Evolutionary conservation across 2,888 invertebrate species (phyloP), one percentile per base, ranked within the genome.

Genomic region (Meganola albula): DNA sequence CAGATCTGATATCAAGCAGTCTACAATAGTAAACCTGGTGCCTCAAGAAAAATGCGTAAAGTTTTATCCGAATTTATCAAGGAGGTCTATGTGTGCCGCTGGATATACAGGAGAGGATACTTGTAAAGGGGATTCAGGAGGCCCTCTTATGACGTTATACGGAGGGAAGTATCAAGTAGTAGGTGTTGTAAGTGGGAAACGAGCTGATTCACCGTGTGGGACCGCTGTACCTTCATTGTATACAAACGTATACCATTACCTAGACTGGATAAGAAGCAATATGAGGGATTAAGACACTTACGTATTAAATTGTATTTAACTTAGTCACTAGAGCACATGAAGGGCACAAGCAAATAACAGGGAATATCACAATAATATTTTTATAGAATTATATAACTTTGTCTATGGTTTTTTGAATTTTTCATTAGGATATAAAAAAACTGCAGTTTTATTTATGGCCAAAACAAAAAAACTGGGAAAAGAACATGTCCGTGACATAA

Each of bases 101-200:
- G 83, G 80, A 0, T 66, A 72, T 16, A 71, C 60, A 0, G 82
- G 83, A 0, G 67, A 82, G 42, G 85, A 84, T 36, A 79, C 84
- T 3, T 84, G 85, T 44, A 80, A 79, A 54, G 85, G 84, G 2
- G 84, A 84, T 47, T 85, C 84, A 2, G 84, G 84, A 10, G 83
- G 83, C 4, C 84, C 84, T 1, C 51, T 84, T 11, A 85, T 85
- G 84, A 71, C 72, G 50, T 20, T 74, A 10, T 75, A 74, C 34
- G 62, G 67, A 32, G 75, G 71, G 10, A 74, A 62, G 38, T 80
- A 79, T 51, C 76, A 67, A 48, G 62, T 79, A 2, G 69, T 74
- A 2, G 85, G 85, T 2, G 59, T 84, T 4, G 85, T 85, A 3
- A 85, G 84, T 51, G 85, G 85, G 1, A 84, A 84, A 44, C 50